phyloP scores from a whole-genome alignment of 2,888 invertebrate species.

The Lamproptera curius region DNA sequence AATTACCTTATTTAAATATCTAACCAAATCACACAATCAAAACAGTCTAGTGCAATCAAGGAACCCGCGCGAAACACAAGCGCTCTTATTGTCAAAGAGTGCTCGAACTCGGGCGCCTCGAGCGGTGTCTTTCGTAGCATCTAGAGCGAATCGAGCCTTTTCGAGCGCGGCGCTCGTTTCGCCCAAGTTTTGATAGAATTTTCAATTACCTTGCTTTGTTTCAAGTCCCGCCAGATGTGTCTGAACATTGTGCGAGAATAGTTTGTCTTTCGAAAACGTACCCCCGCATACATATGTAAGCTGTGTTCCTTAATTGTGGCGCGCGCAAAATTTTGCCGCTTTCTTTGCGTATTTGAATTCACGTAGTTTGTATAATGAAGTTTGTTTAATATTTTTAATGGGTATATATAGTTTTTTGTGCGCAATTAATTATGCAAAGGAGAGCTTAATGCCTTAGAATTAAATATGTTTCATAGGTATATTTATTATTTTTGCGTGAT shows the following conservation, averaged over 20 bases:
- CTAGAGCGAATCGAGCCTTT: conserved; percentile 16
- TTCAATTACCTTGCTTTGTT: conserved; percentile 77
- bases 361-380: too few species aligned
- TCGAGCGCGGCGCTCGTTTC: conserved; percentile 42
- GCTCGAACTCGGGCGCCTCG: background rate
- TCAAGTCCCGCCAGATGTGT: conserved; percentile 48
- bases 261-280: conserved; percentile 16
- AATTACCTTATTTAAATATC: conserved; percentile 1
- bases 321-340: background rate
- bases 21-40: background rate
- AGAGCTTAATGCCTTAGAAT: too few species aligned
- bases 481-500: too few species aligned
- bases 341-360: too few species aligned
- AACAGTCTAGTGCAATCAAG: background rate
- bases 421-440: too few species aligned
- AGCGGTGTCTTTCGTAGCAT: conserved; percentile 1
- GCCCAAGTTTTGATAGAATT: conserved; percentile 76
- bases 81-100: conserved; percentile 56
- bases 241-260: conserved; percentile 29
- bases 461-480: too few species aligned
- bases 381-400: too few species aligned
- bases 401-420: too few species aligned
- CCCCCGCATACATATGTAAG: background rate
- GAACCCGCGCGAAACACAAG: conserved; percentile 3
- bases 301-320: background rate